Conservation (phyloP, 2,113 vertebrate genomes). For the Gadus macrocephalus region DNA sequence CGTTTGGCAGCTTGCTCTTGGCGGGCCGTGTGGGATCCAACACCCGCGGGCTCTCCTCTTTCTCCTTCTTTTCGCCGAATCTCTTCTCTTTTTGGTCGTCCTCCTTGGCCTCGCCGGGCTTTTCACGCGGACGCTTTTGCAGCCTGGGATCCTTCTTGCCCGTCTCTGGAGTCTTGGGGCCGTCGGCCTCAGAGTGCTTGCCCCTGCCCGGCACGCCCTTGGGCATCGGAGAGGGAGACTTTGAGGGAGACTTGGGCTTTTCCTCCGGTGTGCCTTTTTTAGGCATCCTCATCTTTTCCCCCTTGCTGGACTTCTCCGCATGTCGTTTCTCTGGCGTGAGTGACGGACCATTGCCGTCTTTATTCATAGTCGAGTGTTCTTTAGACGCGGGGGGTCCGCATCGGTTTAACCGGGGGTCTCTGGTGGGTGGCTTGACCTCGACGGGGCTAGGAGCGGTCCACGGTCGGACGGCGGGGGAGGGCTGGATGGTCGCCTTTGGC, state of each 20-base stretch:
- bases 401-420: constrained; percentile 92
- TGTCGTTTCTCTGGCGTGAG: constrained; percentile 70
- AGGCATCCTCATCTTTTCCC: constrained; percentile 73
- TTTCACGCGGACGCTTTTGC: constrained; percentile 84
- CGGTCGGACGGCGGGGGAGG: constrained; percentile 72
- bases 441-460: constrained; percentile 72
- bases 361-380: constrained; percentile 77
- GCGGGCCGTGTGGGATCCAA: constrained; percentile 72
- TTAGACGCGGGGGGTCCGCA: constrained; percentile 65
- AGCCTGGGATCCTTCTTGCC: constrained; percentile 83
- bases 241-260: constrained; percentile 78
- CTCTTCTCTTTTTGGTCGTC: constrained; percentile 72
- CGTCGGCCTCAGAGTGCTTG: constrained; percentile 75
- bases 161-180: constrained; percentile 37
- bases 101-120: constrained; percentile 75
- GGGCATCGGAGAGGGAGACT: constrained; percentile 81
- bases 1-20: constrained; percentile 84
- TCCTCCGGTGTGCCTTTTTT: constrained; percentile 79
- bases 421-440: constrained; percentile 78
- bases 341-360: constrained; percentile 62
- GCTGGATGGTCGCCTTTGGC: constrained; percentile 60
- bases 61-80: constrained; percentile 81
- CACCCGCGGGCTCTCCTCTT: constrained; percentile 76
- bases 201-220: constrained; percentile 72
- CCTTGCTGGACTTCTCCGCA: constrained; percentile 74